Evolutionary conservation across 1,140 invertebrate genomes (phyloP).

Genomic region (Dendroctonus valens): DNA sequence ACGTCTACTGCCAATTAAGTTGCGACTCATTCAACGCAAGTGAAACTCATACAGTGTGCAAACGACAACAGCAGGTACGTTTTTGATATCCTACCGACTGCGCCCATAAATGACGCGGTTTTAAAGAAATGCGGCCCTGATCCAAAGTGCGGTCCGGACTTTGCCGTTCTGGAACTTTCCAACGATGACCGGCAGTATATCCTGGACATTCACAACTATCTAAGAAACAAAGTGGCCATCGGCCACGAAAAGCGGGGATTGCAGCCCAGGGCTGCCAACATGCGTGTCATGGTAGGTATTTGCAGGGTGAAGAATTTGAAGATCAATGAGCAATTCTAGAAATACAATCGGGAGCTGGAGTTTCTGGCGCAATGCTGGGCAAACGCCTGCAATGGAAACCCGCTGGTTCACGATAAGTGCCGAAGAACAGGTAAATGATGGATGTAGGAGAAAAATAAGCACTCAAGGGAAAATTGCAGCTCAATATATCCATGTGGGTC

Average conservation of each 20-base stretch:
- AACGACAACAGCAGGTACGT: constrained; percentile 33
- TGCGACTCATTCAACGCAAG: constrained; percentile 35
- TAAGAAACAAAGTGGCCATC: constrained; percentile 53
- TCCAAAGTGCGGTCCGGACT: constrained; percentile 40
- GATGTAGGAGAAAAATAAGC: neutral
- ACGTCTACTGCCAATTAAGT: constrained; percentile 41
- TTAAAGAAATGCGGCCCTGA: constrained; percentile 44
- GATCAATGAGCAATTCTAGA: constrained; percentile 42
- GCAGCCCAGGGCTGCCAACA: constrained; percentile 55
- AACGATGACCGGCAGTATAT: constrained; percentile 41
- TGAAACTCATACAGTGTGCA: constrained; percentile 41
- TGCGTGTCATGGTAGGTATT: constrained; percentile 55
- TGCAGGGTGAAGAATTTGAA: neutral
- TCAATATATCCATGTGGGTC: constrained; percentile 41
- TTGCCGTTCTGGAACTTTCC: constrained; percentile 37
- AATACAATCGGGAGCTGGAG: constrained; percentile 62
- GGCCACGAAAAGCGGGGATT: constrained; percentile 52
- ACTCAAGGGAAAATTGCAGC: constrained; percentile 25
- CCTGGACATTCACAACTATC: constrained; percentile 52
- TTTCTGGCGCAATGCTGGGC: constrained; percentile 61
- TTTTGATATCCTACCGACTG: neutral
- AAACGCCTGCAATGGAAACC: constrained; percentile 47
- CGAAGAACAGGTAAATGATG: constrained; percentile 40
- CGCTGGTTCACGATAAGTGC: constrained; percentile 41
- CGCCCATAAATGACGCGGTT: too few relatives aligned